Evolutionary conservation across 2,113 vertebrate species (phyloP).

Genomic region (Spilogale gracilis): DNA sequence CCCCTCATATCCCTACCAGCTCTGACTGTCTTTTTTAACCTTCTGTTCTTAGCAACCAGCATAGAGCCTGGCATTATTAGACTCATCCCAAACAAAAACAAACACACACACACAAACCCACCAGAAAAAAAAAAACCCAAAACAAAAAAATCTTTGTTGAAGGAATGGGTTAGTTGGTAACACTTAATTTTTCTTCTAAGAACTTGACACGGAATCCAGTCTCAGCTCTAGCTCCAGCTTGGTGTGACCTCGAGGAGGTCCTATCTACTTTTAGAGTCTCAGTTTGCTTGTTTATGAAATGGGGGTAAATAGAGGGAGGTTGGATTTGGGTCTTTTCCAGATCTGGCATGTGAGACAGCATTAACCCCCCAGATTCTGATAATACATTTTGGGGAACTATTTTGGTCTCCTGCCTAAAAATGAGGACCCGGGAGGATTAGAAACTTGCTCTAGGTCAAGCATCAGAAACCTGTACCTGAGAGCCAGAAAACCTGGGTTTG

Average conservation of each 20-base stretch:
- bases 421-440: not conserved
- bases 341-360: not conserved
- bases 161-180: constrained; percentile 12
- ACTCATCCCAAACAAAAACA: not conserved
- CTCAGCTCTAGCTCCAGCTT: not conserved
- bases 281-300: constrained; percentile 24
- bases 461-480: not conserved
- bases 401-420: constrained; percentile 28
- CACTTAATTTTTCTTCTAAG: constrained; percentile 18
- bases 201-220: not conserved
- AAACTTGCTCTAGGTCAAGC: not conserved
- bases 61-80: not conserved
- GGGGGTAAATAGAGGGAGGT: not conserved
- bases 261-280: constrained; percentile 44
- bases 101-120: too few relatives aligned
- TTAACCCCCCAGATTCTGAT: not conserved
- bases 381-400: not conserved
- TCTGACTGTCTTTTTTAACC: not conserved
- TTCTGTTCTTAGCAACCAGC: not conserved
- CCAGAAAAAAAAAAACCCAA: too few relatives aligned
- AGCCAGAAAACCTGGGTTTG: constrained; percentile 21
- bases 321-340: constrained; percentile 47
- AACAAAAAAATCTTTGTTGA: not conserved
- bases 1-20: not conserved
- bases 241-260: not conserved